Evolutionary conservation across 1,140 invertebrate genomes (phyloP), one percentile per base, ranked within the genome.

Genomic region (Matsumurasca onukii): DNA sequence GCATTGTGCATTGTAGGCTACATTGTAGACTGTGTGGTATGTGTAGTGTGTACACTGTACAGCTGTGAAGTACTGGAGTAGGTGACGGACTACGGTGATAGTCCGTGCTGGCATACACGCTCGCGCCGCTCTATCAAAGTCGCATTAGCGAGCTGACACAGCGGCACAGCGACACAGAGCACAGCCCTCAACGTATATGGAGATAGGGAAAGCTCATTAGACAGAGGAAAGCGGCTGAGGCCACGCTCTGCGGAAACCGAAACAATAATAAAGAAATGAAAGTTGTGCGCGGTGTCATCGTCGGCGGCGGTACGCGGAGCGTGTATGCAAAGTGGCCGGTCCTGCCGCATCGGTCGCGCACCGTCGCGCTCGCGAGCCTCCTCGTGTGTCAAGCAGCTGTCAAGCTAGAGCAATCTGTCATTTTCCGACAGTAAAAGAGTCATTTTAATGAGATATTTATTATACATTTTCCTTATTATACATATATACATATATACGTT

Each of bases 131-230:
- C 5, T 17, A 39, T 39, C 17, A 9, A 5, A 39, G 17, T 39
- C 34, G 34, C 34, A 39, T 39, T 39, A 9, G 34, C 17, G 34
- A 17, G 34, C 17, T 39, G 34, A 9, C 34, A 39, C 12, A 3
- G 49, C 49, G 49, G 20, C 3, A 3, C 3, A 52, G 9, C 3
- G 49, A 20, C 3, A 52, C 22, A 22, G 49, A 52, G 34, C 49
- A 20, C 9, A 22, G 49, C 20, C 49, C 12, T 12, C 12, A 22
- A 22, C 49, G 12, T 52, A 52, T 20, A 52, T 52, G 49, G 49
- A 52, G 49, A 52, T 52, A 22, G 49, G 49, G 20, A 52, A 52
- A 52, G 49, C 49, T 52, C 49, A 22, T 52, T 52, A 52, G 49
- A 5, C 3, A 5, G 12, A 52, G 3, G 49, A 52, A 52, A 52